Percentiles rank a stretch among this genome's conserved stretches.
Conservation (phyloP, 2,113 vertebrate genomes). For the Entomyzon cyanotis region DNA sequence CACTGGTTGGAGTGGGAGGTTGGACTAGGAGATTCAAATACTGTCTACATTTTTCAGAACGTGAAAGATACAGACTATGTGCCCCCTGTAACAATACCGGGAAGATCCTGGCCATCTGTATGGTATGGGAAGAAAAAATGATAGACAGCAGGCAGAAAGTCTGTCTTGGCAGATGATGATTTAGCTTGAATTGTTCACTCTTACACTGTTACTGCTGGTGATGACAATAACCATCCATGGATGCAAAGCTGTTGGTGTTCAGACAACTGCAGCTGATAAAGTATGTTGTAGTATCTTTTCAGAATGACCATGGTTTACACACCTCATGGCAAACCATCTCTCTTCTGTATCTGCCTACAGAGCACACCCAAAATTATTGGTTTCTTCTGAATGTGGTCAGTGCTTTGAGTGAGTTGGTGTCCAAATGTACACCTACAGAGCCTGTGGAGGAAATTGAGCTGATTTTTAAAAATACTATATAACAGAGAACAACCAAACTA, state of each 20-base stretch:
- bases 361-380: neutral
- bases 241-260: neutral
- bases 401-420: neutral
- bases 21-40: neutral
- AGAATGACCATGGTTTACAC: neutral
- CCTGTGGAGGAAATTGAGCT: neutral
- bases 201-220: neutral
- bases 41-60: neutral
- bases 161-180: neutral
- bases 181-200: neutral
- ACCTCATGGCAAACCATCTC: neutral
- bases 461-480: neutral
- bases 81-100: neutral
- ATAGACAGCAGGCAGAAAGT: neutral
- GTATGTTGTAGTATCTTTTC: neutral
- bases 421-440: neutral
- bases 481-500: neutral
- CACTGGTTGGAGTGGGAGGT: neutral
- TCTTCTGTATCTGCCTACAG: neutral
- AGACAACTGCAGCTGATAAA: neutral
- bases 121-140: neutral
- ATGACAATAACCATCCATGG: fast-evolving
- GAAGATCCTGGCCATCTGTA: neutral
- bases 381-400: neutral
- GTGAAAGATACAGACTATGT: neutral